Conservation (phyloP, 2,113 vertebrate species). For the Aviceda subcristata region DNA sequence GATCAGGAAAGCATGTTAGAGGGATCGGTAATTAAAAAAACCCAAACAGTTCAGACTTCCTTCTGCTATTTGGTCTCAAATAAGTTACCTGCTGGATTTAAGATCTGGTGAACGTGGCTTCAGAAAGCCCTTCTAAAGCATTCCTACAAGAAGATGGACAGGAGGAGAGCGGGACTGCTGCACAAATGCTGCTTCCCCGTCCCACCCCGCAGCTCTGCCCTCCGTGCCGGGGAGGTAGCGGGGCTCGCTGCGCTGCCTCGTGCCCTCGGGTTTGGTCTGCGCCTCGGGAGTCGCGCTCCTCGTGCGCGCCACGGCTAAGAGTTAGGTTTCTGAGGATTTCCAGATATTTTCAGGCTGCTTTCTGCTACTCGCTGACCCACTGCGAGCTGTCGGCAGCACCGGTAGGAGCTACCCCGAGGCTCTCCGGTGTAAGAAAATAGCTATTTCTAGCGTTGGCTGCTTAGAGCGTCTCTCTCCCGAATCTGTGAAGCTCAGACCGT, state of each 20-base stretch:
- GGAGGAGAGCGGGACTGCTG: neutral
- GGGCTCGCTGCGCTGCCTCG: neutral
- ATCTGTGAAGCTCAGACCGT: neutral
- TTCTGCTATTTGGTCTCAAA: neutral
- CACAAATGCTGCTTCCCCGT: rapidly evolving
- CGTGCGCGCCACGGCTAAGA: rapidly evolving
- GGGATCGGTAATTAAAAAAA: neutral
- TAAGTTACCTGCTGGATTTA: neutral
- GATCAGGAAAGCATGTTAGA: neutral
- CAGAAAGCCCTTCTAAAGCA: neutral
- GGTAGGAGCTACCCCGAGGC: neutral
- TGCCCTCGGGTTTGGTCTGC: neutral
- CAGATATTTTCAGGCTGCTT: neutral
- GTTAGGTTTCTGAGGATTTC: neutral
- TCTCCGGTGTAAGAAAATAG: neutral
- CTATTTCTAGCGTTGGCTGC: neutral
- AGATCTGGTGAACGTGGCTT: neutral
- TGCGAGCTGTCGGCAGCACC: neutral
- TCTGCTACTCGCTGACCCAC: neutral
- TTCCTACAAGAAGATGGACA: rapidly evolving
- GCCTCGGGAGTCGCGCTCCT: neutral
- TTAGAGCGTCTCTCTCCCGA: neutral
- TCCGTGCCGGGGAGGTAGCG: neutral
- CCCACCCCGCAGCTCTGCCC: rapidly evolving
- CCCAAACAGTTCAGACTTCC: neutral